Evolutionary conservation across 1,140 invertebrate species (phyloP).

Genomic region (Drosophila ambigua): DNA sequence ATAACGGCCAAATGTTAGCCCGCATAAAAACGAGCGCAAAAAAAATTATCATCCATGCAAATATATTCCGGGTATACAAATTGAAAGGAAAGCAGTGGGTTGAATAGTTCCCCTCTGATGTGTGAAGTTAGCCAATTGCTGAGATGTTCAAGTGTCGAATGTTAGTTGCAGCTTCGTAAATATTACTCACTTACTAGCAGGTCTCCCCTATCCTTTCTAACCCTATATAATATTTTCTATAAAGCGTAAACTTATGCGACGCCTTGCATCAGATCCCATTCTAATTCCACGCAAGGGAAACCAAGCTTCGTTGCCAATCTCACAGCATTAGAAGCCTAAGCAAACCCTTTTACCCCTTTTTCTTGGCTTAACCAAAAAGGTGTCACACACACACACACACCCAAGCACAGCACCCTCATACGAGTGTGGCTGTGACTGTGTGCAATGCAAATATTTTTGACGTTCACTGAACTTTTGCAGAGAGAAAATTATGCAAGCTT

Average conservation of each 20-base stretch:
- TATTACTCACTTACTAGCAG: no score
- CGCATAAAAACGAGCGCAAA: conserved; percentile 72
- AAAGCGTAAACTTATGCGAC: no score
- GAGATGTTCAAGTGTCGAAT: no score
- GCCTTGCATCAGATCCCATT: no score
- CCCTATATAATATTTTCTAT: no score
- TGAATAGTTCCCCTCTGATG: conserved; percentile 30
- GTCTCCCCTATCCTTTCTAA: no score
- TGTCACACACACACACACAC: conserved; percentile 37
- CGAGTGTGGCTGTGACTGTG: not conserved
- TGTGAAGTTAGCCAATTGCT: not conserved
- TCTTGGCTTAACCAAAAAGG: conserved; percentile 32
- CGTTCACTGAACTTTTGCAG: conserved; percentile 80
- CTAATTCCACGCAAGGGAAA: no score
- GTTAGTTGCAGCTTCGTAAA: no score
- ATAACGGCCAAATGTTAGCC: conserved; percentile 68
- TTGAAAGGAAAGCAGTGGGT: conserved; percentile 26
- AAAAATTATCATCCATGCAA: conserved; percentile 75
- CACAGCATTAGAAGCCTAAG: not conserved
- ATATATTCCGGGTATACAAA: conserved; percentile 42
- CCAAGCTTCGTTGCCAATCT: no score
- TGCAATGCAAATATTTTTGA: conserved; percentile 81
- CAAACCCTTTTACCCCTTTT: conserved; percentile 18
- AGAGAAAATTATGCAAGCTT: conserved; percentile 79
- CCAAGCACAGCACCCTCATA: conserved; percentile 2